Evolutionary conservation across 2,113 vertebrate species (phyloP).

Genomic region (Atlantisia rogersi): DNA sequence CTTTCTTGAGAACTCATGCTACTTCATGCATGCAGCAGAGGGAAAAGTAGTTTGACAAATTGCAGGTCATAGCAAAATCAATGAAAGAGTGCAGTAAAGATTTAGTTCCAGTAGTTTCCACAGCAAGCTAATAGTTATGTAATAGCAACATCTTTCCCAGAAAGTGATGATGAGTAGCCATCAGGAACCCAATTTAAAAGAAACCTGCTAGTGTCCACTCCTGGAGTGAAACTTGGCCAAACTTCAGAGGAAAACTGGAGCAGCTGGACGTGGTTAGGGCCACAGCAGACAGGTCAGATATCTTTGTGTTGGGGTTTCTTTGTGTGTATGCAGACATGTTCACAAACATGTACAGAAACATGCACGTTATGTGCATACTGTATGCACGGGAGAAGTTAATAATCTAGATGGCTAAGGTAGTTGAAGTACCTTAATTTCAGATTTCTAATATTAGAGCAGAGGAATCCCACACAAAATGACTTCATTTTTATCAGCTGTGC

Average conservation of each 20-base stretch:
- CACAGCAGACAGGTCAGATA: neutral
- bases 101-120: neutral
- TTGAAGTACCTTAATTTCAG: neutral
- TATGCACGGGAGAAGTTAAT: neutral
- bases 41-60: neutral
- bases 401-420: neutral
- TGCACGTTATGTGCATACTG: too few relatives aligned
- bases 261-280: neutral
- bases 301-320: neutral
- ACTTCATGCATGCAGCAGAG: neutral
- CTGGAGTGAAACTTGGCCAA: neutral
- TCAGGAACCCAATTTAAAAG: neutral
- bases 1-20: neutral
- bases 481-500: neutral
- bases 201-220: neutral
- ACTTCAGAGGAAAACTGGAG: neutral
- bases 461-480: neutral
- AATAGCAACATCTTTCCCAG: neutral
- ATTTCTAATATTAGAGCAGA: neutral
- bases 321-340: rapidly evolving
- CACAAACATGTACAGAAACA: neutral
- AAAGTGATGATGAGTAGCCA: neutral
- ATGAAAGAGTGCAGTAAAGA: neutral
- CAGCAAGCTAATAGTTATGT: neutral
- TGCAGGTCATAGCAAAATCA: neutral